Conservation (phyloP, 2,113 vertebrate species). For the Synchiropus splendidus region DNA sequence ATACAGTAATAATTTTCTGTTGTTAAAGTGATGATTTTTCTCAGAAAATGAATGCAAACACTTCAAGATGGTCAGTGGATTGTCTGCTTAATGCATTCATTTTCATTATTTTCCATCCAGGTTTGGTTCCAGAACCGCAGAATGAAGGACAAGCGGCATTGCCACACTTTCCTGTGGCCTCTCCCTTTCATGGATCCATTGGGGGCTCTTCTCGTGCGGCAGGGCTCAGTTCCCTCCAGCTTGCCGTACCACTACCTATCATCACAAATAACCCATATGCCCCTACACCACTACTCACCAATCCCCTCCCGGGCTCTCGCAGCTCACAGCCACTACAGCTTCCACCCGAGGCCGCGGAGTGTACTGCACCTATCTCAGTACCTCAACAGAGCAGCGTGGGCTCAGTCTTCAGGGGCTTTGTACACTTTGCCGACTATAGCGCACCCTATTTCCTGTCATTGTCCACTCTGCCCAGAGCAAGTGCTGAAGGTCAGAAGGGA, state of each 20-base stretch:
- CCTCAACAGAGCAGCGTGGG: conserved; percentile 29
- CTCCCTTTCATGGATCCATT: conserved; percentile 49
- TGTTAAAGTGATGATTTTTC: too few species aligned
- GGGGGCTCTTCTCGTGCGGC: conserved; percentile 55
- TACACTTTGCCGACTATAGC: conserved; percentile 29
- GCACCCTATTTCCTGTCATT: conserved; percentile 51
- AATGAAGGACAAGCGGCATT: conserved; percentile 67
- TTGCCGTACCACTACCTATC: conserved; percentile 40
- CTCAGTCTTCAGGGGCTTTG: conserved; percentile 17
- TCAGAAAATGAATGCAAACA: too few species aligned
- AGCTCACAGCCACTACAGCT: conserved; percentile 26
- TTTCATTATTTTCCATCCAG: conserved; percentile 11
- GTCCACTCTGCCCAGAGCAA: conserved; percentile 53
- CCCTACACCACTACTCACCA: conserved; percentile 49
- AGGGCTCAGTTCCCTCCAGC: conserved; percentile 30
- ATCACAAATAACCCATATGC: conserved; percentile 40
- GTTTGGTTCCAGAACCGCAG: conserved; percentile 67
- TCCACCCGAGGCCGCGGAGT: conserved; percentile 40
- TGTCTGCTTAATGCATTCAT: too few species aligned
- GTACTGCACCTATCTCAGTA: conserved; percentile 44
- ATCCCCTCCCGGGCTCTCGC: conserved; percentile 21
- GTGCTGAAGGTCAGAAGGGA: conserved; percentile 42
- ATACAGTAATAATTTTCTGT: too few species aligned
- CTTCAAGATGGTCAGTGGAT: too few species aligned
- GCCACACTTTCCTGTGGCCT: conserved; percentile 49